Base-by-base conservation (phyloP, 2,113 vertebrate species). In the Brachypodius melanocephalos region DNA sequence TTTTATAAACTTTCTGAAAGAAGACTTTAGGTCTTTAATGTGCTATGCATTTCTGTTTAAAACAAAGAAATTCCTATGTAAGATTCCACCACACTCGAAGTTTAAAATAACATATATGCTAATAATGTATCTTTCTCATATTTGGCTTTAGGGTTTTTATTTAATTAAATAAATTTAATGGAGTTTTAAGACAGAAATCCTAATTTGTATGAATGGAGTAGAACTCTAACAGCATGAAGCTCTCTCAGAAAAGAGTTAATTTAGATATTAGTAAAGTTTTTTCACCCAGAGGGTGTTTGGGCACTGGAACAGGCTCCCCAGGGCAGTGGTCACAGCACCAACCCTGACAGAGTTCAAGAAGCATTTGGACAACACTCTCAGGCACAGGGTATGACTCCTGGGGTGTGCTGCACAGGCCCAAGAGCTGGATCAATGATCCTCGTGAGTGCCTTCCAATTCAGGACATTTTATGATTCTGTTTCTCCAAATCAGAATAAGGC, bases 1-100 rank as follows among this genome's bases (percentile, higher is more conserved):
- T 55, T 46, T 88, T 62, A 65, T 85, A 91, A 90, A 92, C n/a
- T 77, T 63, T 48, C 55, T 58, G 63, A 85, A 77, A 82, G 58
- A 79, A n/a, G 32, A 49, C 79, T 61, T 72, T 34, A 34, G 73
- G 24, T 21, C 18, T 89, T 85, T 82, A 73, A 31, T 75, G 13
- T 32, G 59, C 13, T 0, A 0, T 36, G 9, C 2, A 32, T 74
- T 88, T 76, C 45, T 87, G 26, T 42, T 65, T 65, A 43, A 68
- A 85, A 55, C 1, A 9, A 83, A 69, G 29, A 62, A 63, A 22
- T 10, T 38, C 28, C 31, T 58, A 10, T n/a, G 54, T 25, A 82
- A 69, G 25, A 19, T 58, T 63, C 13, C 9, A 55, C 1, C 8
- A 20, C 7, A 25, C 49, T 45, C 12, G 3, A 62, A 42, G 24